phyloP scores from a whole-genome alignment of 1,140 invertebrate genomes.

The Polyergus mexicanus region DNA sequence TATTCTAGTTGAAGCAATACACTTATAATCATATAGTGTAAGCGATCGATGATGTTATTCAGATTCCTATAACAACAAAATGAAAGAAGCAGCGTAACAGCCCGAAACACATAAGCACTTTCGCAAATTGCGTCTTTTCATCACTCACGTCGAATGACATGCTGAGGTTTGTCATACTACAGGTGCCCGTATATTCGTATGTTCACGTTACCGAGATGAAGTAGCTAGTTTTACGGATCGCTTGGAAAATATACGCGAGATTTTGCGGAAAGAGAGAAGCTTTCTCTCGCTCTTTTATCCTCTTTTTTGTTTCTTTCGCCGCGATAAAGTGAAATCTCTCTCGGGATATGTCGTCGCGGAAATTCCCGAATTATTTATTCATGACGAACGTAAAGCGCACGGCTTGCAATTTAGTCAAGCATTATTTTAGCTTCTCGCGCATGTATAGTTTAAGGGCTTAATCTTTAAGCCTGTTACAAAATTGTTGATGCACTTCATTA shows the following conservation, averaged over 20 bases:
- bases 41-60: background rate
- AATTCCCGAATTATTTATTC: constrained; percentile 60
- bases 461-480: constrained; percentile 38
- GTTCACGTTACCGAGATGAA: constrained; percentile 23
- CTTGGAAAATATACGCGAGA: constrained; percentile 48
- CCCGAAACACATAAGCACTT: constrained; percentile 11
- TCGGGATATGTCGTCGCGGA: constrained; percentile 35
- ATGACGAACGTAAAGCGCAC: constrained; percentile 45
- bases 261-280: constrained; percentile 3
- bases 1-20: background rate
- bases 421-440: constrained; percentile 40
- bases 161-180: background rate
- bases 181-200: background rate
- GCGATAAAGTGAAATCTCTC: constrained; percentile 58
- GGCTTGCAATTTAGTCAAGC: constrained; percentile 35
- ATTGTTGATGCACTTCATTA: constrained; percentile 20
- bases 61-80: background rate
- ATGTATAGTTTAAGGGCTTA: background rate
- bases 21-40: background rate
- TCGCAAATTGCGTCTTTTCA: constrained; percentile 15
- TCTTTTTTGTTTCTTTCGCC: background rate
- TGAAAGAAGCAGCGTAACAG: background rate
- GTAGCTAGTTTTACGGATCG: constrained; percentile 17
- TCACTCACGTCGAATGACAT: background rate
- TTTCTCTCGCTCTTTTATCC: background rate